phyloP scores from a whole-genome alignment of 1,140 invertebrate species.

The Polypedilum vanderplanki region DNA sequence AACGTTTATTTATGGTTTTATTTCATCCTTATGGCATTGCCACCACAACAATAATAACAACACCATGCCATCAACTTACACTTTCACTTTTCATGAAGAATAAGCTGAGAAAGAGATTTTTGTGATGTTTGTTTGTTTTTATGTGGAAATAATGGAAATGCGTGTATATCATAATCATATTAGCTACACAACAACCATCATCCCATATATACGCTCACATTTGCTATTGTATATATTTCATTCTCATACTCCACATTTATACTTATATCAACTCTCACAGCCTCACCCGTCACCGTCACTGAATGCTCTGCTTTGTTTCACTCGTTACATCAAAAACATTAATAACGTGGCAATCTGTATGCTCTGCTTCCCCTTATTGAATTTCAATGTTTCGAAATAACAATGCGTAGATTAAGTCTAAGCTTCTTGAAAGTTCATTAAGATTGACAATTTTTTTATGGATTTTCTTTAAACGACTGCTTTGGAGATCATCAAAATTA shows the following conservation, averaged over 20 bases:
- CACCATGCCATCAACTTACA: too few species aligned
- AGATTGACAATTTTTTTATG: background rate
- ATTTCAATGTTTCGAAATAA: background rate
- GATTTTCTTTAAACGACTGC: background rate
- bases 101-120: background rate
- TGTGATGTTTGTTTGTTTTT: constrained; percentile 22
- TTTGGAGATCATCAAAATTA: constrained; percentile 19
- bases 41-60: background rate
- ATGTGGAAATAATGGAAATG: constrained; percentile 24
- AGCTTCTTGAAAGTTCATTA: constrained; percentile 5
- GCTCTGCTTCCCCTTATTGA: background rate
- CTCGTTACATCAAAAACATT: background rate
- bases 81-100: background rate
- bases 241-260: background rate
- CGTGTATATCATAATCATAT: constrained; percentile 28
- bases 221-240: background rate
- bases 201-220: background rate
- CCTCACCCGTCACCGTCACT: background rate
- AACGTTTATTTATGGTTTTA: constrained; percentile 23
- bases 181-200: constrained; percentile 23
- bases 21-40: background rate
- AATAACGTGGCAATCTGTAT: constrained; percentile 17
- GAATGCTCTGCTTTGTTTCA: background rate
- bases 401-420: background rate
- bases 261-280: background rate